phyloP scores from a whole-genome alignment of 1,140 invertebrate species.

The Lepidotrigona ventralis region DNA sequence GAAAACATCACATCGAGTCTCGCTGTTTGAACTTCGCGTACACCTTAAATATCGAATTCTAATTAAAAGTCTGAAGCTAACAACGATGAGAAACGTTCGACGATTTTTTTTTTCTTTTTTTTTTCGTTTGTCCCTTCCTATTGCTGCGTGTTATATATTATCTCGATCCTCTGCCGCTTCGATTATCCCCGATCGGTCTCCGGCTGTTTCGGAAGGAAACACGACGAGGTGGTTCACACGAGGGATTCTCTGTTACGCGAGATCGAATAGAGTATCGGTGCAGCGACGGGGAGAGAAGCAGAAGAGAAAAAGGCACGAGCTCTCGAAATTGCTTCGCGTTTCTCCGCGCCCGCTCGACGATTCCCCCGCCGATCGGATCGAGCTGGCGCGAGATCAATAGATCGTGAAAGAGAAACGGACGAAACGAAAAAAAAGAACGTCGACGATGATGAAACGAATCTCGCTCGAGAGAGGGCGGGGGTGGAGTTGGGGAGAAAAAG shows the following conservation, averaged over 20 bases:
- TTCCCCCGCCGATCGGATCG: background rate
- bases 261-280: background rate
- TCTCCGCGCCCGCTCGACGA: background rate
- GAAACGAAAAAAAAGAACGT: background rate
- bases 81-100: conserved; percentile 38
- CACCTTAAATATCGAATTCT: conserved; percentile 31
- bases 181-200: background rate
- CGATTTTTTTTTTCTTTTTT: too few species aligned
- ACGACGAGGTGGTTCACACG: background rate
- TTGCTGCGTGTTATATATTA: background rate
- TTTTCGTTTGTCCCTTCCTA: background rate
- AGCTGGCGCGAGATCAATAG: background rate
- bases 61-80: conserved; percentile 37
- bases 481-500: background rate
- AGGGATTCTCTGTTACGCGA: background rate
- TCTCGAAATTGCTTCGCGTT: background rate
- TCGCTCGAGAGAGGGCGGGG: background rate
- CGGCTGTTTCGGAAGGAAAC: background rate
- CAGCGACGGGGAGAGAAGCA: background rate
- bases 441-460: too few species aligned
- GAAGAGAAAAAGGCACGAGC: too few species aligned
- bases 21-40: background rate
- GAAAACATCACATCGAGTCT: conserved; percentile 24
- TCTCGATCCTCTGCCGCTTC: background rate
- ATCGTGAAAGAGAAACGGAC: background rate